Percentiles rank a stretch among this genome's conserved stretches.
Conservation (phyloP, 2,113 vertebrate species). For the Ammodytes dubius region DNA sequence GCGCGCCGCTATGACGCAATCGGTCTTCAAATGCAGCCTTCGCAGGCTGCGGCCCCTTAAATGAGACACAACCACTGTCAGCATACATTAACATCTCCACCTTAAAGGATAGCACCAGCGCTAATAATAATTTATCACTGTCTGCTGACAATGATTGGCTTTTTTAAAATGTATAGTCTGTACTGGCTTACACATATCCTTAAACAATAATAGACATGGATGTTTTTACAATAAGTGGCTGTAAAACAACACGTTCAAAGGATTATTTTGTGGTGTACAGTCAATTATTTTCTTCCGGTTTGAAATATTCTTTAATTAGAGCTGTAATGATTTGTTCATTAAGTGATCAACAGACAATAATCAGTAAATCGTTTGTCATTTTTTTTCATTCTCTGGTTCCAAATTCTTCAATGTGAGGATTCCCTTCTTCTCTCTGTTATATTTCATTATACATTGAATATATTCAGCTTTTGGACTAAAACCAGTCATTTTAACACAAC, state of each 20-base stretch:
- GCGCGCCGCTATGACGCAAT: too few species aligned
- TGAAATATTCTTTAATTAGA: background rate
- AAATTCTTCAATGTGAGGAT: background rate
- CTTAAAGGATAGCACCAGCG: background rate
- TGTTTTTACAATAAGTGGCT: background rate
- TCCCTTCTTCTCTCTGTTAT: background rate
- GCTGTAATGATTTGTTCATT: background rate
- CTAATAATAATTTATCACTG: background rate
- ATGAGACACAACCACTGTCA: background rate
- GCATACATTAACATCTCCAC: slow-evolving; percentile 18
- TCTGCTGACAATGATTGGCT: background rate
- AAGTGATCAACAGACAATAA: background rate
- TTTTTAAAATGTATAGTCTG: background rate
- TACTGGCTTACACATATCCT: background rate
- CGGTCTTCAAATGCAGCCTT: too few species aligned
- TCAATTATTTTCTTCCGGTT: background rate
- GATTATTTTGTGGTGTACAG: background rate
- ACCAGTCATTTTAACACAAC: too few species aligned
- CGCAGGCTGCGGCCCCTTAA: too few species aligned
- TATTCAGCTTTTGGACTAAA: background rate
- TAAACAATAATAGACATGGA: background rate
- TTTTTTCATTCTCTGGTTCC: background rate
- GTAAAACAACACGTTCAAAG: background rate
- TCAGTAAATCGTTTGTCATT: background rate
- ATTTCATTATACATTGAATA: background rate